phyloP scores from a whole-genome alignment of 92 coral and sea anemone genomes.

The Paramuricea clavata region DNA sequence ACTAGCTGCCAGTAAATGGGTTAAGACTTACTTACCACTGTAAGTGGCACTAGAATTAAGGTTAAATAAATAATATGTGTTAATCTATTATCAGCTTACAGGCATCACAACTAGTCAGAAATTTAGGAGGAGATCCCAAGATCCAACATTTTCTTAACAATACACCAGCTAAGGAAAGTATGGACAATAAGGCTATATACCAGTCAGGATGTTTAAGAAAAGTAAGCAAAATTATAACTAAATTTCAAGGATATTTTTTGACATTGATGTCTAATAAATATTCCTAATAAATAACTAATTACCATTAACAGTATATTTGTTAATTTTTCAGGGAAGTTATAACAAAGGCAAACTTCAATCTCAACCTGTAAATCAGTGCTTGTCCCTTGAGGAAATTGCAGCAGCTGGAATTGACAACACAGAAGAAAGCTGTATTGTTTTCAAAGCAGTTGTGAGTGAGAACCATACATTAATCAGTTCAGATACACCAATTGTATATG shows the following conservation, averaged over 20 bases:
- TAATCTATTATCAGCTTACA: neutral
- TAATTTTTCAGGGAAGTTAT: neutral
- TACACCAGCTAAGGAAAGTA: neutral
- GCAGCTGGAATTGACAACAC: neutral
- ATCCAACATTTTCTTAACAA: no score
- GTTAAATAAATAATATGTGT: no score
- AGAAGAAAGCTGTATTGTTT: neutral
- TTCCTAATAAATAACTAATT: neutral
- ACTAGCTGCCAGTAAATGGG: no score
- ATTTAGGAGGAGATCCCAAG: no score
- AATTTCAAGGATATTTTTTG: neutral
- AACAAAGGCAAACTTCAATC: neutral
- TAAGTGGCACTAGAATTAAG: no score
- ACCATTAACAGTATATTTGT: neutral
- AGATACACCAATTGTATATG: neutral
- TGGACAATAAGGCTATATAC: neutral
- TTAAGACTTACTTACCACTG: no score
- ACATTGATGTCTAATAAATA: neutral
- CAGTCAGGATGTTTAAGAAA: neutral
- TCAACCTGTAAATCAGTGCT: neutral
- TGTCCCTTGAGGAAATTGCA: neutral
- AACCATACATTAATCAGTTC: neutral
- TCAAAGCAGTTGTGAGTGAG: slow-evolving; percentile 1
- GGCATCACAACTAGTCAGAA: neutral
- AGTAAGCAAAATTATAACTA: neutral